phyloP scores from a whole-genome alignment of 1,140 invertebrate genomes.

The Lordiphosa stackelbergi region DNA sequence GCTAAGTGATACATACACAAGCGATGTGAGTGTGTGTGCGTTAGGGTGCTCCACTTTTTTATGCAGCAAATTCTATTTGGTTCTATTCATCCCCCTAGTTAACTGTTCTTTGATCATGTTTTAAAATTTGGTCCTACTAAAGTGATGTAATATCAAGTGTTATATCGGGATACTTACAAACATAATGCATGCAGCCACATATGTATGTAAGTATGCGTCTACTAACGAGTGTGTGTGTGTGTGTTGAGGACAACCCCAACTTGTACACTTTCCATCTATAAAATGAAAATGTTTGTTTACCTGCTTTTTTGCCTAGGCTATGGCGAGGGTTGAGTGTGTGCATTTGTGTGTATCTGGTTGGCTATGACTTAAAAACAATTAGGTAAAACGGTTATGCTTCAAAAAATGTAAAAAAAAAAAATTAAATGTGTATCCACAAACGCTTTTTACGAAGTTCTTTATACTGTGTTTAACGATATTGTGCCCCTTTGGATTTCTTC shows the following conservation, averaged over 20 bases:
- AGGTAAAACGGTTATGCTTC: constrained; percentile 4
- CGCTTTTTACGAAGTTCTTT: too few species aligned
- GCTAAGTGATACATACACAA: constrained; percentile 64
- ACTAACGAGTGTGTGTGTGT: constrained; percentile 5
- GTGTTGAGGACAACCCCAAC: constrained; percentile 9
- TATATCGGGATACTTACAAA: constrained; percentile 1
- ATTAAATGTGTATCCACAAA: too few species aligned
- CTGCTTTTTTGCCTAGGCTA: constrained; percentile 14
- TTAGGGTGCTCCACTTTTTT: constrained; percentile 56
- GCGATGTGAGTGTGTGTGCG: constrained; percentile 9
- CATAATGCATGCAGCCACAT: constrained; percentile 7
- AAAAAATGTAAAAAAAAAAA: constrained; percentile 5
- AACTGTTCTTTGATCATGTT: constrained; percentile 3
- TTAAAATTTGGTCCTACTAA: constrained; percentile 4
- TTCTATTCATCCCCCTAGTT: neutral
- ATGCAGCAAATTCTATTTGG: constrained; percentile 56
- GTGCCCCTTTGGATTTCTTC: too few species aligned
- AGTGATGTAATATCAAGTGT: neutral
- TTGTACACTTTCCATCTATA: constrained; percentile 13
- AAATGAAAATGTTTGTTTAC: constrained; percentile 33
- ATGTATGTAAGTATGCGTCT: constrained; percentile 7
- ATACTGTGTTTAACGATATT: too few species aligned
- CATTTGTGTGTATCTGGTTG: constrained; percentile 14
- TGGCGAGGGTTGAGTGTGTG: constrained; percentile 24
- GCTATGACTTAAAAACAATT: constrained; percentile 11